Base-by-base conservation (phyloP, 2,113 vertebrate genomes). In the Triplophysa siluroides region DNA sequence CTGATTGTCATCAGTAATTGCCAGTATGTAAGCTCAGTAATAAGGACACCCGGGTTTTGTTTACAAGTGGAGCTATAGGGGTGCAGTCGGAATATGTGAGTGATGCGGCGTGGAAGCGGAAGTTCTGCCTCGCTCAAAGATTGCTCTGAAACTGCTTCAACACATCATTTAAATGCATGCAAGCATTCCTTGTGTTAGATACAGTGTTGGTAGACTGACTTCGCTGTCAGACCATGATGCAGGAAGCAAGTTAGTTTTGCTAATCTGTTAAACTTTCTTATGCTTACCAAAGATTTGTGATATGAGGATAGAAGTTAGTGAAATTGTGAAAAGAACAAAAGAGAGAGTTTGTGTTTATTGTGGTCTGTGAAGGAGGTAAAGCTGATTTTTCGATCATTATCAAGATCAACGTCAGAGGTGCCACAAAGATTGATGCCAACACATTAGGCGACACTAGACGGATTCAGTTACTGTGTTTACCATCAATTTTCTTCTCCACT, bases 381-480 rank as follows among this genome's bases (percentile, higher is more conserved):
- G 26, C 16, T 24, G 7, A 78, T 63, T 70, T 60, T 71, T 2
- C 56, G 64, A 76, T 69, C 64, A 65, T 78, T 41, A 76, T 67
- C 75, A 76, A 50, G 19, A 23, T 23, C 77, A 73, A 71, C 21
- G 66, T 75, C 73, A 54, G 52, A 18, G 45, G 21, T 6, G 38
- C 73, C 65, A 58, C 6, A 26, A 11, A n/a, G 50, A 58, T 9
- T 72, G 52, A 26, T 76, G 24, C 58, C 16, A 52, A 23, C 33
- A 60, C 33, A 50, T 61, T 18, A 21, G 16, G 47, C 50, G 23
- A n/a, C 64, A 62, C 47, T 23, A 26, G 21, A 43, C 14, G 23
- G 21, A 16, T 61, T 26, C 43, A 24, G 38, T 60, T 78, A 24
- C 19, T 61, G 21, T 23, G 41, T 78, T 66, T 6, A 61, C 41